These are phyloP conservation scores for Vulpes ferrilata DNA, from an alignment of 2,113 vertebrate species.

Conservation along the genomic window DNA sequence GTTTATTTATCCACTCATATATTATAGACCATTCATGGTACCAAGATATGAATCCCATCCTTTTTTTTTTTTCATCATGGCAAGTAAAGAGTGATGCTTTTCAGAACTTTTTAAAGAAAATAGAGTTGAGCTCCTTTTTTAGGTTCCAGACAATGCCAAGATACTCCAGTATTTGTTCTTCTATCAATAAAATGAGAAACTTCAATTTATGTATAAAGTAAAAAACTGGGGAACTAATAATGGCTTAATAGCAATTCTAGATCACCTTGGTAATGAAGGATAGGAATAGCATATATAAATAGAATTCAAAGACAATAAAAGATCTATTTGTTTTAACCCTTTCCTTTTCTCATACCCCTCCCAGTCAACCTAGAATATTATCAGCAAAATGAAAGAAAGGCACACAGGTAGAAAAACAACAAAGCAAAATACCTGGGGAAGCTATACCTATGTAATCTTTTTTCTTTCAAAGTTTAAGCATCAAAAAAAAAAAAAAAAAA, in stretches of 20 bases:
- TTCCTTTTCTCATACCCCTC: neutral
- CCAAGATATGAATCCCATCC: neutral
- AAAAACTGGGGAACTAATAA: slow-evolving; percentile 22
- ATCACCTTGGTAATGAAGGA: slow-evolving; percentile 12
- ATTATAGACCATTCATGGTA: neutral
- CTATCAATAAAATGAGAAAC: slow-evolving; percentile 13
- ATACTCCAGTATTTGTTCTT: neutral
- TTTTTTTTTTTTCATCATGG: neutral
- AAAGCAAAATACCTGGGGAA: neutral
- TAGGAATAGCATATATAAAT: neutral
- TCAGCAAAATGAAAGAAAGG: neutral
- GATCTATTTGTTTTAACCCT: neutral
- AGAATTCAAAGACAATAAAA: slow-evolving; percentile 5
- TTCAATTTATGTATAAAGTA: neutral
- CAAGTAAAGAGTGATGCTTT: slow-evolving; percentile 15
- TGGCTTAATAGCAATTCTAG: neutral
- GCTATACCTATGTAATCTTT: neutral
- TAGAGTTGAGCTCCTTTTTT: neutral
- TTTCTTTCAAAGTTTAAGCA: neutral
- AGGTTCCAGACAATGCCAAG: neutral
- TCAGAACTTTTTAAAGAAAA: slow-evolving; percentile 37
- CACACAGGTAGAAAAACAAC: neutral
- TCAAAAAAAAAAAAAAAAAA: neutral
- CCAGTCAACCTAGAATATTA: neutral
- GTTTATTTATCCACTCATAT: slow-evolving; percentile 2